Evolutionary conservation across 2,888 invertebrate species (phyloP).

Genomic region (Rotaria magnacalcarata): DNA sequence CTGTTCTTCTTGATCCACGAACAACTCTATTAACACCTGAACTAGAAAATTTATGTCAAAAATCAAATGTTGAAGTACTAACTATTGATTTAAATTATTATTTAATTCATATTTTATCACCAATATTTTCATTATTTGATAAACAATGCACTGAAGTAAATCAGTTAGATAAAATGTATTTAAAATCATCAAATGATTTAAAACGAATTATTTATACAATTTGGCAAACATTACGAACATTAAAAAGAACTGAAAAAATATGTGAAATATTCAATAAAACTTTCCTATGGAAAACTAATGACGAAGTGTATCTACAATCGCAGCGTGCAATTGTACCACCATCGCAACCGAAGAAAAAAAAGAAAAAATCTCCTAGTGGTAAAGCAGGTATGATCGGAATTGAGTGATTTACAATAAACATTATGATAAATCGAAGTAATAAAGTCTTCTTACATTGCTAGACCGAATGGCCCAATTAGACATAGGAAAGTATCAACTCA

Average conservation of each 20-base stretch:
- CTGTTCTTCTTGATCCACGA: background rate
- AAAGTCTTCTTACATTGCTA: too few relatives aligned
- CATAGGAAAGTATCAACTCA: too few relatives aligned
- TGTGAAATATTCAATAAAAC: background rate
- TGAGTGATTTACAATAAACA: too few relatives aligned
- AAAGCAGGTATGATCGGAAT: background rate
- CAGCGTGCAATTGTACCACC: background rate
- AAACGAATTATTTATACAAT: background rate
- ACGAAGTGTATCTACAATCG: background rate
- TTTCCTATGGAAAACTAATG: background rate
- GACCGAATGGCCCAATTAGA: too few relatives aligned
- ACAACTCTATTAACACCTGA: background rate
- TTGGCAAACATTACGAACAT: conserved; percentile 2
- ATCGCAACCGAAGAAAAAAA: background rate
- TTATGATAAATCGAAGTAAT: too few relatives aligned
- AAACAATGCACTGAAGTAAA: background rate
- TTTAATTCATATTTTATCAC: background rate
- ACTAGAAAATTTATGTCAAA: background rate
- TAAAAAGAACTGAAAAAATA: background rate
- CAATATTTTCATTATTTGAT: background rate
- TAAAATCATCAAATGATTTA: background rate
- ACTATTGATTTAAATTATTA: background rate
- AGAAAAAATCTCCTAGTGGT: background rate
- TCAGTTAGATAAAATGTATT: background rate
- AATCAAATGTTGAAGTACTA: background rate